phyloP scores from a whole-genome alignment of 1,140 invertebrate genomes.

The Cydia fagiglandana region DNA sequence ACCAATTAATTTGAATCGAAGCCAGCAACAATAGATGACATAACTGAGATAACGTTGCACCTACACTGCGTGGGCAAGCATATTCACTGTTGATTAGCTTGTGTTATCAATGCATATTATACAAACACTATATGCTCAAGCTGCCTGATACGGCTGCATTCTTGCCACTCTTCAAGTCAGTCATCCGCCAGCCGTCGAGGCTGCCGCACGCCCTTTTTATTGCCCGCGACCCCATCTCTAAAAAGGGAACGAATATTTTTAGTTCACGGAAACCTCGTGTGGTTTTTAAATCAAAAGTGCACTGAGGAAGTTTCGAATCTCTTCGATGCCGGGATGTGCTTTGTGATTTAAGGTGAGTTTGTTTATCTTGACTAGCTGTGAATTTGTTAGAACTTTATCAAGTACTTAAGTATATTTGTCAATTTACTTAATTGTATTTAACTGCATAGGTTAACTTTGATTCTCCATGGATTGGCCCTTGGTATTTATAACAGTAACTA shows the following conservation, averaged over 20 bases:
- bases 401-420: background rate
- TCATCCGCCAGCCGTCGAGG: conserved; percentile 50
- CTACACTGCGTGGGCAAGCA: background rate
- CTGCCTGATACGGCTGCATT: conserved; percentile 40
- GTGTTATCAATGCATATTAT: conserved; percentile 42
- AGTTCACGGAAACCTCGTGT: conserved; percentile 54
- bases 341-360: conserved; percentile 64
- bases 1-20: background rate
- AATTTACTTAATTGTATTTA: background rate
- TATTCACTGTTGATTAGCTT: conserved; percentile 28
- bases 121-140: conserved; percentile 39
- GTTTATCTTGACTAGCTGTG: conserved; percentile 65
- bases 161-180: conserved; percentile 46
- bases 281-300: conserved; percentile 43
- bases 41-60: background rate
- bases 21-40: conserved; percentile 11
- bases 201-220: conserved; percentile 60
- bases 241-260: conserved; percentile 59
- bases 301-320: conserved; percentile 53
- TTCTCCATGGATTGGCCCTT: too few relatives aligned
- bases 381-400: conserved; percentile 36
- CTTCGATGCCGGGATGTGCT: conserved; percentile 53
- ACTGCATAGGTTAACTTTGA: background rate
- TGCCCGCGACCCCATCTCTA: conserved; percentile 47
- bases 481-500: too few relatives aligned